Conservation (phyloP, 2,113 vertebrate genomes). For the Maccullochella peelii region DNA sequence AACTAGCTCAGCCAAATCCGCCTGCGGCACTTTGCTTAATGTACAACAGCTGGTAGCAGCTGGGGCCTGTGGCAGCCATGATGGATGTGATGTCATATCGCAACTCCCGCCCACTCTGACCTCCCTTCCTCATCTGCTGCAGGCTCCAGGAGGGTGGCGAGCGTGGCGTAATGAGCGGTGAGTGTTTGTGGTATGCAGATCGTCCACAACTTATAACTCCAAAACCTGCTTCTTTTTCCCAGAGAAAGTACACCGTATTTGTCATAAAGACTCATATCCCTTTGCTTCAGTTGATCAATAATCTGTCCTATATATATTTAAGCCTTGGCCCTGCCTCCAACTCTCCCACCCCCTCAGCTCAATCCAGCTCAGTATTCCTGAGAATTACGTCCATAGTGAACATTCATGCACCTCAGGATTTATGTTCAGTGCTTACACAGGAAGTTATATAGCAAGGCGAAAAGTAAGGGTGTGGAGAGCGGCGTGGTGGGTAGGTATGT, state of each 20-base stretch:
- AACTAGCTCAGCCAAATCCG: slow-evolving; percentile 82
- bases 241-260: neutral
- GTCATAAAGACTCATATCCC: neutral
- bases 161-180: slow-evolving; percentile 17
- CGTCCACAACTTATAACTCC: neutral
- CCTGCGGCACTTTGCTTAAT: slow-evolving; percentile 83
- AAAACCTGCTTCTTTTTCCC: neutral
- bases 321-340: neutral
- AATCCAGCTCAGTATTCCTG: neutral
- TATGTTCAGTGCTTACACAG: neutral
- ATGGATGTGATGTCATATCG: slow-evolving; percentile 63
- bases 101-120: slow-evolving; percentile 59
- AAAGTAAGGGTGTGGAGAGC: neutral
- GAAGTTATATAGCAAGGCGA: neutral
- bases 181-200: neutral
- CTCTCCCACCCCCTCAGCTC: neutral
- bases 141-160: slow-evolving; percentile 30
- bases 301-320: neutral
- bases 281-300: slow-evolving; percentile 10
- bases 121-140: slow-evolving; percentile 56
- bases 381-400: neutral
- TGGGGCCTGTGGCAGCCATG: slow-evolving; percentile 68
- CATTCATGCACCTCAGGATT: neutral
- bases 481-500: neutral
- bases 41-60: slow-evolving; percentile 81